Evolutionary conservation across 2,113 vertebrate species (phyloP).

Genomic region (Notechis scutatus): DNA sequence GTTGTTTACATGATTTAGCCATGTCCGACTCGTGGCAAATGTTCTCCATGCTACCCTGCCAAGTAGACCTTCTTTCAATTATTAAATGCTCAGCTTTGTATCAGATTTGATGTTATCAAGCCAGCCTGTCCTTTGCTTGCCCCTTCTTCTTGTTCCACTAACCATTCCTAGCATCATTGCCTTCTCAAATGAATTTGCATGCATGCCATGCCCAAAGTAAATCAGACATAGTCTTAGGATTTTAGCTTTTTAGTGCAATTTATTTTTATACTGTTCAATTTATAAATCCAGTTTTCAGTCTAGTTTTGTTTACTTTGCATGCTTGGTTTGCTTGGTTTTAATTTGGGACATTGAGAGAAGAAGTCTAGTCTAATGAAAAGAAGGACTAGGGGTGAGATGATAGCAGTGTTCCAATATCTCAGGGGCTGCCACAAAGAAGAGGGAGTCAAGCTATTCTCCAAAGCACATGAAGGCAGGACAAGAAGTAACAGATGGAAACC

Average conservation of each 20-base stretch:
- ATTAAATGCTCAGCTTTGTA: not conserved
- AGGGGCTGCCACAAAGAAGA: too few relatives aligned
- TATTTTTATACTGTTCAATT: slow-evolving; percentile 61
- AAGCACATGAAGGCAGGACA: too few relatives aligned
- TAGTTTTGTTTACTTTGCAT: slow-evolving; percentile 26
- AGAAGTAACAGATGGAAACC: too few relatives aligned
- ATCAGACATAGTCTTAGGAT: not conserved
- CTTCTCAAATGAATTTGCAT: not conserved
- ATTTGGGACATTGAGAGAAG: slow-evolving; percentile 49
- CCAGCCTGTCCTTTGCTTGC: not conserved
- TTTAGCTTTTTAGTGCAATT: not conserved
- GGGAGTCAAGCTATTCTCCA: too few relatives aligned
- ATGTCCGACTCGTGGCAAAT: not conserved
- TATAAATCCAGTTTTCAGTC: slow-evolving; percentile 38
- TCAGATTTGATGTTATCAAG: not conserved
- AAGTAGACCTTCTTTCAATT: not conserved
- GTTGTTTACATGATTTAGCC: not conserved
- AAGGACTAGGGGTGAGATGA: too few relatives aligned
- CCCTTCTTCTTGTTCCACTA: not conserved
- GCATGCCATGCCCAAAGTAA: not conserved
- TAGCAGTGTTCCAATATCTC: too few relatives aligned
- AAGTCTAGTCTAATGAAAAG: too few relatives aligned
- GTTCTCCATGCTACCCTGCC: not conserved
- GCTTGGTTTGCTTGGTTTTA: slow-evolving; percentile 55
- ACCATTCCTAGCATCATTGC: not conserved